Evolutionary conservation across 2,797 vertebrate genomes (phyloP).

Genomic region (Parauchenoglanis punctatus): DNA sequence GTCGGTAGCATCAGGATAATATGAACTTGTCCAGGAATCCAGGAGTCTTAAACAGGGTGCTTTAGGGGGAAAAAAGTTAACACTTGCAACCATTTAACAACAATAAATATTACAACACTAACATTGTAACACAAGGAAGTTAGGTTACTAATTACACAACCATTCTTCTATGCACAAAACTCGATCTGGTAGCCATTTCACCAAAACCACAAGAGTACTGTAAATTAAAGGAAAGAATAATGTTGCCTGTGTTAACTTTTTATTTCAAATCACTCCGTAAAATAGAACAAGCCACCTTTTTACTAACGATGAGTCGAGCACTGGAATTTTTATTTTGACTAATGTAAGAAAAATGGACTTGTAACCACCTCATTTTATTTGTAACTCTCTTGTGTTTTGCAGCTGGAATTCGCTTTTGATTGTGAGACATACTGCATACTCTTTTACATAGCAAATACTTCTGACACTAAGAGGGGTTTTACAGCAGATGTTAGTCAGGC

Average conservation of each 20-base stretch:
- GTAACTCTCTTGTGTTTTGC: background rate
- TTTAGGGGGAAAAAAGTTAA: background rate
- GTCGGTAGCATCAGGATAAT: background rate
- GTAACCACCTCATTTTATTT: slow-evolving; percentile 30
- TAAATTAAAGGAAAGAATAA: slow-evolving; percentile 15
- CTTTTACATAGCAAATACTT: background rate
- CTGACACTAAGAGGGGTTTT: background rate
- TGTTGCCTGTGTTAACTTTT: background rate
- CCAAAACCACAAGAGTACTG: background rate
- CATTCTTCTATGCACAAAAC: background rate
- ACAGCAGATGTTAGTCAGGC: slow-evolving; percentile 11
- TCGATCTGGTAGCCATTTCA: background rate
- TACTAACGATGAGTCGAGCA: background rate
- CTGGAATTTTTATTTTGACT: slow-evolving; percentile 3
- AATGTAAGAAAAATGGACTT: background rate
- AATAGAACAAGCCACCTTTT: background rate
- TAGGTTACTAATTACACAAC: background rate
- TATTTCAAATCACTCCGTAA: no score
- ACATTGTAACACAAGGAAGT: background rate
- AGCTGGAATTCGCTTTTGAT: slow-evolving; percentile 27
- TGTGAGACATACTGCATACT: slow-evolving; percentile 39
- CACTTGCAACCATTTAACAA: background rate
- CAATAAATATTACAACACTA: background rate
- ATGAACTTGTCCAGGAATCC: background rate
- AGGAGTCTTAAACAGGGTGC: background rate